Percentiles rank a stretch among this genome's conserved stretches.
Conservation (phyloP, 2,113 vertebrate genomes). For the Lagopus leucura region DNA sequence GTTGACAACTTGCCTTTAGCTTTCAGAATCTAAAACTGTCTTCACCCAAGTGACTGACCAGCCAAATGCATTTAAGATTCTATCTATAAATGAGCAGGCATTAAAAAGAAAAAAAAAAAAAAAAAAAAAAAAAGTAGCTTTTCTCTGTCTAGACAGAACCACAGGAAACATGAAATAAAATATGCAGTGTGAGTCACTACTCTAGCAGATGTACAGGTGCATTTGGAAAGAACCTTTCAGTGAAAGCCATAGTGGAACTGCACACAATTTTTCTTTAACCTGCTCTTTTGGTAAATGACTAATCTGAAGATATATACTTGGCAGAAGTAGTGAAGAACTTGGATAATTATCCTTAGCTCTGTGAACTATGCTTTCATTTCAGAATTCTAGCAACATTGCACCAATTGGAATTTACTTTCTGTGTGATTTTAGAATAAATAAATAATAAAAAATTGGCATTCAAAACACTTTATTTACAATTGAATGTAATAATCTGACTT, state of each 20-base stretch:
- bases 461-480: background rate
- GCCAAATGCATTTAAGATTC: background rate
- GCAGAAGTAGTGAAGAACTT: background rate
- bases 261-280: background rate
- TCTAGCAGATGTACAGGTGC: background rate
- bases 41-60: background rate
- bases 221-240: background rate
- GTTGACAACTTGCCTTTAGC: slow-evolving; percentile 6
- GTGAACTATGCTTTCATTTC: background rate
- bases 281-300: background rate
- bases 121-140: background rate
- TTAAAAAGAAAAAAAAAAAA: background rate
- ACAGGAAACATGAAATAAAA: slow-evolving; percentile 31
- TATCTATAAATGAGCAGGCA: slow-evolving; percentile 3
- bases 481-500: background rate
- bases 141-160: slow-evolving; percentile 55
- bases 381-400: background rate
- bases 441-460: background rate
- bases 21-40: slow-evolving; percentile 11
- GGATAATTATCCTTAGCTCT: background rate
- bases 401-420: background rate
- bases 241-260: background rate
- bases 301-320: background rate
- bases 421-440: background rate
- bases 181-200: background rate